Evolutionary conservation across 1,140 invertebrate genomes (phyloP), one percentile per base, ranked within the genome.

Genomic region (Gryllus bimaculatus): DNA sequence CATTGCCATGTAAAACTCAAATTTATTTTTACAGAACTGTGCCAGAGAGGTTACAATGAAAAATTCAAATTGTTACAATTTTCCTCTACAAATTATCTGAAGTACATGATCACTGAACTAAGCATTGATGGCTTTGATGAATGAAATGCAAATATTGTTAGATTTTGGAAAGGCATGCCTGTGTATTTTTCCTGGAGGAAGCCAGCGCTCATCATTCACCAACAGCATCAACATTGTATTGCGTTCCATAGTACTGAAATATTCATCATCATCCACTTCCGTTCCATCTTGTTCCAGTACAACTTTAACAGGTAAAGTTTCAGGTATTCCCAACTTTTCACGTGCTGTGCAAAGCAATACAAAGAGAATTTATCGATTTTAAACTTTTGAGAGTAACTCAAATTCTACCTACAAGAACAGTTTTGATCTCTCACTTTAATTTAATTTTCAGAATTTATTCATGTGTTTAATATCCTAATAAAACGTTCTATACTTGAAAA

Each of bases 211-310:
- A 81, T 90, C 89, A 20, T 90, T 90, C 77, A 90, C 89, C 39
- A 95, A 87, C 8, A 94, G 88, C 91, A 96, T 95, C 81, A 96
- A 87, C 83, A 90, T 91, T 8, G 93, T 94, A 82, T 95, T 93
- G 80, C 90, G 91, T 83, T 95, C 93, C 77, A 95, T 86, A 0
- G 93, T 95, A 54, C 90, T 91, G 85, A 95, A 95, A 85, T 95
- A 95, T 84, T 95, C 94, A 84, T 95, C 93, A 83, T 95, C 94
- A 82, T 96, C 94, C 54, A 96, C 93, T 88, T 95, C 94, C 2
- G 94, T 96, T 84, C 89, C 94, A 86, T 96, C 94, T 79, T 89
- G 91, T 84, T 96, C 94, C 80, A 96, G 85, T 48, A 95, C 92
- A 73, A 94, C 90, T 77, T 91, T 93, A n/a, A 93, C 86, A 82